phyloP scores from a whole-genome alignment of 2,113 vertebrate species.

The Lanius ludovicianus region DNA sequence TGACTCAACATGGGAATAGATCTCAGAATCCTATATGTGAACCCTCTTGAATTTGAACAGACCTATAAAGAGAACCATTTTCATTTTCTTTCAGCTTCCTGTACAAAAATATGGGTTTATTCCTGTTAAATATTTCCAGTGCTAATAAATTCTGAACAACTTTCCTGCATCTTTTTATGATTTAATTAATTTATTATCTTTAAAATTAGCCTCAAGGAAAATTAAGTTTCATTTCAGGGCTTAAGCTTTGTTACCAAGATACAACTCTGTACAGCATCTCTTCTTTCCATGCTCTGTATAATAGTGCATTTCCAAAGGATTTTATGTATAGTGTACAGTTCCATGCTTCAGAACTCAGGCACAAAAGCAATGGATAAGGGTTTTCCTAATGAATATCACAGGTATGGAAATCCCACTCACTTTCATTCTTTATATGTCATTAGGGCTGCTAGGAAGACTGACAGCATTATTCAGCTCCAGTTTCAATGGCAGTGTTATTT shows the following conservation, averaged over 20 bases:
- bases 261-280: not conserved
- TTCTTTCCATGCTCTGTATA: not conserved
- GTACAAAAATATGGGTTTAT: not conserved
- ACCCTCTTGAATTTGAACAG: not conserved
- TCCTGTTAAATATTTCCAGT: not conserved
- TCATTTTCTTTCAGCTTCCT: not conserved
- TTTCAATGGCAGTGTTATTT: not conserved
- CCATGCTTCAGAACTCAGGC: not conserved
- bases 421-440: not conserved
- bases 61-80: not conserved
- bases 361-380: not conserved
- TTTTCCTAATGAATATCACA: not conserved
- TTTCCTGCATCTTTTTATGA: not conserved
- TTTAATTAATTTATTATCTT: not conserved
- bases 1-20: not conserved
- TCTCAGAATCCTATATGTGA: not conserved
- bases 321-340: not conserved
- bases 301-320: not conserved
- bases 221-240: not conserved
- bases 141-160: not conserved
- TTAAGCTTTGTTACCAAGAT: not conserved
- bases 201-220: not conserved
- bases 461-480: not conserved
- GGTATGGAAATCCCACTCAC: not conserved
- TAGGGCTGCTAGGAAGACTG: not conserved